Conservation (phyloP, 2,113 vertebrate genomes). For the Siphamia tubifer region DNA sequence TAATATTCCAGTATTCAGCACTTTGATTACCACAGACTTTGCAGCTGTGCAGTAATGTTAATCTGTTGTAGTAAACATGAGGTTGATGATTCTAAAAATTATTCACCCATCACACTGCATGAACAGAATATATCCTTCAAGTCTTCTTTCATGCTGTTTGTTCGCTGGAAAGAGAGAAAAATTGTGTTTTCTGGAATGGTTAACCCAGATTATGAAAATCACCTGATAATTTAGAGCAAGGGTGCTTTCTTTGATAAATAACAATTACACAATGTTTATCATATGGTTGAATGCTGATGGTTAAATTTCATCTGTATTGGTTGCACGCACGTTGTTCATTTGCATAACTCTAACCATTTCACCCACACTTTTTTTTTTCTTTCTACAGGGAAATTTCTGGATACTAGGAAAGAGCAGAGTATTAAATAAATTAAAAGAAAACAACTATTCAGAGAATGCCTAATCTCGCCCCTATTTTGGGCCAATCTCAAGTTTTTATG, state of each 20-base stretch:
- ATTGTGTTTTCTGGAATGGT: not conserved
- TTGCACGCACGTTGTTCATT: not conserved
- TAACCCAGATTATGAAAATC: not conserved
- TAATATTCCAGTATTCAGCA: not conserved
- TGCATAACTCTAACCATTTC: not conserved
- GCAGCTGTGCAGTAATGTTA: slow-evolving; percentile 2
- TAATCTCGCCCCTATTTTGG: too few species aligned
- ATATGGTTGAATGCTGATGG: not conserved
- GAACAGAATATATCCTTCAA: slow-evolving; percentile 29
- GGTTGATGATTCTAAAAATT: slow-evolving; percentile 35
- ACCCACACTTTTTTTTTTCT: too few species aligned
- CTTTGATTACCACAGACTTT: not conserved
- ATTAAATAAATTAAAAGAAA: too few species aligned
- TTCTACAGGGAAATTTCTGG: too few species aligned
- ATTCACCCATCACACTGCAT: slow-evolving; percentile 1
- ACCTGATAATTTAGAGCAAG: too few species aligned
- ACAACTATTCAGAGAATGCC: too few species aligned
- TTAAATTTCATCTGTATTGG: not conserved
- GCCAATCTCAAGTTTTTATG: too few species aligned
- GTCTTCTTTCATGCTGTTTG: slow-evolving; percentile 21
- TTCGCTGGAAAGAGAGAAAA: slow-evolving; percentile 22
- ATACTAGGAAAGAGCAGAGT: too few species aligned
- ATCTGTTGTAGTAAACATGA: slow-evolving; percentile 25
- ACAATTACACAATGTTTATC: not conserved
- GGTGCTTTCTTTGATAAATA: not conserved